These are phyloP conservation scores for Dasyornis broadbenti DNA, from an alignment of 2,113 vertebrate species.

Conservation along the genomic window DNA sequence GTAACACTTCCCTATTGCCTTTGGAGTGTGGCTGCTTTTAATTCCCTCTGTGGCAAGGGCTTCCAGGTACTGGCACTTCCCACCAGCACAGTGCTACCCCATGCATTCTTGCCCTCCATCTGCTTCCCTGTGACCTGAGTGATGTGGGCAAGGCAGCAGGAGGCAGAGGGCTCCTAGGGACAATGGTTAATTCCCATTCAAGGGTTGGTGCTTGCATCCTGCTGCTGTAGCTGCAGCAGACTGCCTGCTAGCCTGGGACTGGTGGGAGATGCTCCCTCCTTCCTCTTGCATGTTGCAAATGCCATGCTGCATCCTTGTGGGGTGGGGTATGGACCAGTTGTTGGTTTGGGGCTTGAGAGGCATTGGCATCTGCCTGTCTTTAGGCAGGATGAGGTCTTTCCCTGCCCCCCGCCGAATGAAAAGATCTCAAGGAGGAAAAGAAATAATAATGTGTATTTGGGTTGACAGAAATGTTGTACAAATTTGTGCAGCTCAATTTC, in stretches of 20 bases:
- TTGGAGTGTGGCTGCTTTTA: background rate
- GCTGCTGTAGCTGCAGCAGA: background rate
- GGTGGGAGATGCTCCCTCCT: background rate
- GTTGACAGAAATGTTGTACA: background rate
- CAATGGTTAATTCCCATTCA: background rate
- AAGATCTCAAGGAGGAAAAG: background rate
- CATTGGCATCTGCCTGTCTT: background rate
- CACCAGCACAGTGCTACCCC: background rate
- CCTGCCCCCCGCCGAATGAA: background rate
- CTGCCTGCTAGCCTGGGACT: background rate
- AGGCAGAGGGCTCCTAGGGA: background rate
- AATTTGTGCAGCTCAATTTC: constrained; percentile 35
- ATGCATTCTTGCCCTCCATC: background rate
- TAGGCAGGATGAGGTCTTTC: background rate
- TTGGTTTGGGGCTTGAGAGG: background rate
- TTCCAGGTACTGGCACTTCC: background rate
- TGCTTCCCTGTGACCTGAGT: background rate
- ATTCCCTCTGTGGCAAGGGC: background rate
- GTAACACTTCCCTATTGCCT: background rate
- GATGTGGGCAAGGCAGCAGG: rapidly evolving
- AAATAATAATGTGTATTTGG: background rate
- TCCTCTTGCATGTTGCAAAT: rapidly evolving
- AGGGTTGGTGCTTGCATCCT: background rate
- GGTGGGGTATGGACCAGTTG: background rate
- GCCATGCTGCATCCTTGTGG: rapidly evolving